These are phyloP conservation scores for Lepus townsendii DNA, from an alignment of 2,797 vertebrate genomes.

Conservation along the genomic window DNA sequence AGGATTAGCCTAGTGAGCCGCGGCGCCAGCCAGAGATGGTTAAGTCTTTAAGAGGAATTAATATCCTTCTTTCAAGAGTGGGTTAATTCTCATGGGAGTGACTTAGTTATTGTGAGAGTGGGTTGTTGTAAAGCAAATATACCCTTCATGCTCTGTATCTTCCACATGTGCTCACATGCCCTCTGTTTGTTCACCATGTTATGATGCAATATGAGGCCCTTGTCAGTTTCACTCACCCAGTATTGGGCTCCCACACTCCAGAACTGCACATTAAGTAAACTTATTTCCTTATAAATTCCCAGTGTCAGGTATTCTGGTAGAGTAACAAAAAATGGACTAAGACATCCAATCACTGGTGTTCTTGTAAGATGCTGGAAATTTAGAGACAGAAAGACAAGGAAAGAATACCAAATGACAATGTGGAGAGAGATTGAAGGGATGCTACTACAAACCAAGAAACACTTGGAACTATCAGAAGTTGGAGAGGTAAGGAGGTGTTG, in stretches of 20 bases:
- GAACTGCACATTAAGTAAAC: not conserved
- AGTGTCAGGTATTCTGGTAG: not conserved
- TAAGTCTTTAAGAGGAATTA: not conserved
- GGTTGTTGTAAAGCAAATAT: not conserved
- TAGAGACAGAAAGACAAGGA: not conserved
- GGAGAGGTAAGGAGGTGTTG: not conserved
- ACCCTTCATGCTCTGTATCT: not conserved
- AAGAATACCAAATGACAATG: not conserved
- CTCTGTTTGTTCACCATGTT: not conserved
- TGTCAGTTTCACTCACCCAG: not conserved
- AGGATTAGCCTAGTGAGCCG: no score
- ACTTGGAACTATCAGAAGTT: not conserved
- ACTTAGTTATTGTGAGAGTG: not conserved
- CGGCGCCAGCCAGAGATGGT: not conserved
- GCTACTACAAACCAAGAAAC: not conserved
- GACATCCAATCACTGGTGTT: not conserved
- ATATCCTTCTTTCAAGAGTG: not conserved
- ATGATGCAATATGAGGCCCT: not conserved
- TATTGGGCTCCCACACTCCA: not conserved
- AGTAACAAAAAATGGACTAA: not conserved
- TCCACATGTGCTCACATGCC: not conserved
- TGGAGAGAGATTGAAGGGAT: not conserved
- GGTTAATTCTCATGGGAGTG: not conserved
- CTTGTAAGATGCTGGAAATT: not conserved
- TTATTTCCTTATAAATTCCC: not conserved